A percentile compares a stretch with the other conserved stretches of the same genome.
Conservation (phyloP, 2,888 invertebrate genomes). For the Tetranychus piercei region DNA sequence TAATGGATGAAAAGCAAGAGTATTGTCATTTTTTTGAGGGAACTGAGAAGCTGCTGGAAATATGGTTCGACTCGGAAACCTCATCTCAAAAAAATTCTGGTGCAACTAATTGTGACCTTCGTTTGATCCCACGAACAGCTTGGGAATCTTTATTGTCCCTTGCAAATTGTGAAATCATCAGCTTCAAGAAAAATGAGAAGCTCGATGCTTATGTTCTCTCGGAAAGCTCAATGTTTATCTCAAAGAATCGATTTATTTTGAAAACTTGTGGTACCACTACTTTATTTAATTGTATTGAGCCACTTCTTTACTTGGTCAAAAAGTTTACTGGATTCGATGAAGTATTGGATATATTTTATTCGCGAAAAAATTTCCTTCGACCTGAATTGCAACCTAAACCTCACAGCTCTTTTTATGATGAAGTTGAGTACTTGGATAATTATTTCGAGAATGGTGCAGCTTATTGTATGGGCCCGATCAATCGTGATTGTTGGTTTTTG, state of each 20-base stretch:
- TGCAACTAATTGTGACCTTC: constrained; percentile 49
- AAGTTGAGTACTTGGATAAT: constrained; percentile 42
- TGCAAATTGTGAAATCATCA: constrained; percentile 89
- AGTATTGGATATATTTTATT: constrained; percentile 81
- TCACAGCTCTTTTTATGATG: constrained; percentile 79
- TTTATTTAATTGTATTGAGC: constrained; percentile 71
- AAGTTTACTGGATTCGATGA: constrained; percentile 65
- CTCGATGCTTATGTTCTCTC: constrained; percentile 90
- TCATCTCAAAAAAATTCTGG: constrained; percentile 28
- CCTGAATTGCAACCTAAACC: constrained; percentile 73
- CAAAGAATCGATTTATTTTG: constrained; percentile 77
- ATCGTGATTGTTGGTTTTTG: constrained; percentile 85
- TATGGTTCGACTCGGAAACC: constrained; percentile 59
- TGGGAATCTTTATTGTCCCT: constrained; percentile 73
- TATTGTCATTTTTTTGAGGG: constrained; percentile 62
- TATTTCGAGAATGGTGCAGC: constrained; percentile 54
- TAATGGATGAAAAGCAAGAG: not conserved
- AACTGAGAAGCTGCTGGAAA: constrained; percentile 90
- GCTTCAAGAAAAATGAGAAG: constrained; percentile 64
- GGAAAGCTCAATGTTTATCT: constrained; percentile 97
- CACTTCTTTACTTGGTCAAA: constrained; percentile 62
- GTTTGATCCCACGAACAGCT: constrained; percentile 47
- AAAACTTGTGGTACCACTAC: constrained; percentile 99
- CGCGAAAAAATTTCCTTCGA: constrained; percentile 81
- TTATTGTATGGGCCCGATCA: constrained; percentile 73